Conservation (phyloP, 2,888 invertebrate genomes). For the Drosophila macrothrix region DNA sequence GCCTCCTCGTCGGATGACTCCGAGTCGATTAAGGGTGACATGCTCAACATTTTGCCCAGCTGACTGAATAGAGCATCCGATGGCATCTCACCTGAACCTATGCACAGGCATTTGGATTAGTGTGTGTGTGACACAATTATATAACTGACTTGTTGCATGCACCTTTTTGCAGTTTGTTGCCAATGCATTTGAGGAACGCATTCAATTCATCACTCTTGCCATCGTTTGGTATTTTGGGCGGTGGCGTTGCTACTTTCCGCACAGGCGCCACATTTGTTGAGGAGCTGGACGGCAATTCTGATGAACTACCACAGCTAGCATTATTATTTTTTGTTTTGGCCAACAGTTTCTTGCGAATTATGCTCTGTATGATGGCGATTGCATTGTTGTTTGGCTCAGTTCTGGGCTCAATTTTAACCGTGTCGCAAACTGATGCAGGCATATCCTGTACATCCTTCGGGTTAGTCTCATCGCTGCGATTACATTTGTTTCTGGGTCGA, state of each 20-base stretch:
- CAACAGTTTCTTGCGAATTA: conserved; percentile 73
- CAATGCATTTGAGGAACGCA: conserved; percentile 53
- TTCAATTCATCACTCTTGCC: conserved; percentile 41
- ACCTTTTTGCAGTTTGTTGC: conserved; percentile 65
- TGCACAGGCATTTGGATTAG: conserved; percentile 4
- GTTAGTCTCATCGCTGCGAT: conserved; percentile 39
- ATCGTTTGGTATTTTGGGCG: conserved; percentile 2
- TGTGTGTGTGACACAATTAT: neutral
- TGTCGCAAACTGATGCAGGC: neutral
- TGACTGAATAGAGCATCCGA: conserved; percentile 76
- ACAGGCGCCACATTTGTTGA: neutral
- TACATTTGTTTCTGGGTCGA: conserved; percentile 79
- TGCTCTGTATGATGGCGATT: conserved; percentile 65
- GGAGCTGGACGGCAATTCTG: neutral
- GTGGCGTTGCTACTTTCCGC: neutral
- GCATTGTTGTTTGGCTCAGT: conserved; percentile 35
- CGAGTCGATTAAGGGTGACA: conserved; percentile 77
- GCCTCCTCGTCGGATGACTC: conserved; percentile 86
- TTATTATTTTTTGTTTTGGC: conserved; percentile 25
- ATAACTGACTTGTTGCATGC: conserved; percentile 11
- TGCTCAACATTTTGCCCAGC: conserved; percentile 80
- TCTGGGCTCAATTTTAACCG: neutral
- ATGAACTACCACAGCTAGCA: neutral
- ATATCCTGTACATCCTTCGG: neutral
- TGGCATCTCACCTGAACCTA: conserved; percentile 48